Conservation (phyloP, 2,113 vertebrate species). For the Vicugna pacos region DNA sequence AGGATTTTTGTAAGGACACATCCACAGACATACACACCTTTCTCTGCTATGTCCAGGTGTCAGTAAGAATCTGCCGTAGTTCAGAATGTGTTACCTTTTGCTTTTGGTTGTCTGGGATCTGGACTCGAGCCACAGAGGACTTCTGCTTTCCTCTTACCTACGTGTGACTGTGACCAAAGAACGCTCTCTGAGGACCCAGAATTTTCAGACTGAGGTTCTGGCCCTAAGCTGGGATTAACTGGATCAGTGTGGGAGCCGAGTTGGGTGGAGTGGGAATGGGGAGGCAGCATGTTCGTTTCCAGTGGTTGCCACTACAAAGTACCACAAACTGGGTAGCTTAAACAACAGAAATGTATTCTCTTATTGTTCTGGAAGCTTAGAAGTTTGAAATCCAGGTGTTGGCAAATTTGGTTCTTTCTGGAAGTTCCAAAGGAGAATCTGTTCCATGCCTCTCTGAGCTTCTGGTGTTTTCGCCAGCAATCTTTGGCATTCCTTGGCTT, state of each 20-base stretch:
- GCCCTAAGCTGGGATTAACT: not conserved
- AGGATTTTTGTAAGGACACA: not conserved
- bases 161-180: not conserved
- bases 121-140: not conserved
- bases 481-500: not conserved
- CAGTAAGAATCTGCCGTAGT: not conserved
- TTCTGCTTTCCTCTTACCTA: not conserved
- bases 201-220: not conserved
- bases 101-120: not conserved
- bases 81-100: not conserved
- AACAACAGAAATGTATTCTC: not conserved
- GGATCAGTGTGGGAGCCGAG: not conserved
- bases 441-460: not conserved
- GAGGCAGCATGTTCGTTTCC: not conserved
- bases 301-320: not conserved
- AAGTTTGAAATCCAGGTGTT: not conserved
- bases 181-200: not conserved
- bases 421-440: not conserved
- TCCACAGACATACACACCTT: not conserved
- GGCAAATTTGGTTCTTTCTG: not conserved
- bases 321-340: not conserved
- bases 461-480: not conserved
- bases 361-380: not conserved
- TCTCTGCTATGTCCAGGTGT: not conserved
- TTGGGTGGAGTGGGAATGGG: fast-evolving